Percentiles rank a stretch among this genome's conserved stretches.
Evolutionary conservation across 1,140 invertebrate genomes (phyloP).

Genomic region (Drosophila albomicans): DNA sequence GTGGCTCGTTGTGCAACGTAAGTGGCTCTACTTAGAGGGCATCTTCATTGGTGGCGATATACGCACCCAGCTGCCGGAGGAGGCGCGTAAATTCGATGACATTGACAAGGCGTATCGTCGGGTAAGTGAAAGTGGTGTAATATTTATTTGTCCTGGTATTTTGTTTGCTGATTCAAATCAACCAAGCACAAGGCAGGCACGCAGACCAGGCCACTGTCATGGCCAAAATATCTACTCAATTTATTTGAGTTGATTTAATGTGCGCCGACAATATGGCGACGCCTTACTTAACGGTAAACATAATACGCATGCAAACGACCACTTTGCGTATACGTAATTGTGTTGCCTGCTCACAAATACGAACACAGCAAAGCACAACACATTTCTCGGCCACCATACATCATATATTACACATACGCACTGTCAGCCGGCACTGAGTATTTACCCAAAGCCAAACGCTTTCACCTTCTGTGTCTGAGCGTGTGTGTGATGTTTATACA

Average conservation of each 20-base stretch:
- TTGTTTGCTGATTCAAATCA: slow-evolving; percentile 33
- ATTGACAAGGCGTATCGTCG: slow-evolving; percentile 92
- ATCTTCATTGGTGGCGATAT: slow-evolving; percentile 96
- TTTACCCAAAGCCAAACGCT: slow-evolving; percentile 69
- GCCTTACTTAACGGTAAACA: slow-evolving; percentile 84
- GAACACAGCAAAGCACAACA: not conserved
- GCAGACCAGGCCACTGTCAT: slow-evolving; percentile 20
- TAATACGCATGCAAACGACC: slow-evolving; percentile 83
- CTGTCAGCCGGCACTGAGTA: slow-evolving; percentile 50
- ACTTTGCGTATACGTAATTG: slow-evolving; percentile 78
- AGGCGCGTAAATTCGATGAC: slow-evolving; percentile 95
- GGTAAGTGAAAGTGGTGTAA: slow-evolving; percentile 82
- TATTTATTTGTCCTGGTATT: slow-evolving; percentile 59
- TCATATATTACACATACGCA: slow-evolving; percentile 62
- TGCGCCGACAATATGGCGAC: slow-evolving; percentile 82
- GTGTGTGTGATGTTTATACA: slow-evolving; percentile 1
- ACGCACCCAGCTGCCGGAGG: slow-evolving; percentile 92
- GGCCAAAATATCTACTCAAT: slow-evolving; percentile 69
- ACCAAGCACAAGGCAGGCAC: not conserved
- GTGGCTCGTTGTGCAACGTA: slow-evolving; percentile 93
- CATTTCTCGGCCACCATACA: slow-evolving; percentile 13
- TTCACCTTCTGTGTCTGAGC: slow-evolving; percentile 60
- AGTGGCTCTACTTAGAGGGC: slow-evolving; percentile 96
- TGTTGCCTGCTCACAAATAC: slow-evolving; percentile 42
- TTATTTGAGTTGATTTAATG: slow-evolving; percentile 82